Evolutionary conservation across 1,140 invertebrate species (phyloP), one percentile per base, ranked within the genome.

Genomic region (Drosophila arawakana): DNA sequence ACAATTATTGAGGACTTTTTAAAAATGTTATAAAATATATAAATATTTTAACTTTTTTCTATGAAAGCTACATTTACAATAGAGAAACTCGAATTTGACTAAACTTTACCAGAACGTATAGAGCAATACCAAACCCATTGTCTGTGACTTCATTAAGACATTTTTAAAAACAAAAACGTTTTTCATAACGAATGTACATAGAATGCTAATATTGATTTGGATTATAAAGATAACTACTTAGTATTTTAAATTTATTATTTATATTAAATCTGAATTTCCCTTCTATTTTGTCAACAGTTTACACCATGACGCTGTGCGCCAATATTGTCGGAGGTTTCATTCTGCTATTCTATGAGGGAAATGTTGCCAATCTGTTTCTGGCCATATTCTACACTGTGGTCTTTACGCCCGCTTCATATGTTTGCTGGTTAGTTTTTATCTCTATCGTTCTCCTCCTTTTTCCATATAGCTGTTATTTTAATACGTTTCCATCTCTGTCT

Each of bases 321-420:
- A 99, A 99, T 93, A 94, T 98, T 43, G 76, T 99, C 41, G 98
- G 97, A 44, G 96, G 96, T 50, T 93, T 98, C 63, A 93, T 96
- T 0, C 81, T 98, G 54, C 91, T 97, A 78, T 93, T 97, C 55
- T 92, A 93, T 39, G 90, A 78, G n/a, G 92, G 93, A n/a, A 93
- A 94, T 2, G 94, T 96, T 69, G 94, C 94, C n/a, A 96, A 96
- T 50, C 98, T 99, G 92, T 97, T 97, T 66, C 93, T 99, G 52
- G 95, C 97, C 44, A 95, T 99, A 63, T 94, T 99, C 15, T 99
- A 98, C 93, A 94, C 98, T 61, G 80, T 98, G 21, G 93, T 99
- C 7, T 98, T 99, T 92, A 98, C 97, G 9, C 99, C 99, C 21
- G 97, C 98, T 92, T 99, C 99, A 46, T 99, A 99, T 92, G 92